phyloP scores from a whole-genome alignment of 2,888 invertebrate genomes.

The Brachyopa scutellaris region DNA sequence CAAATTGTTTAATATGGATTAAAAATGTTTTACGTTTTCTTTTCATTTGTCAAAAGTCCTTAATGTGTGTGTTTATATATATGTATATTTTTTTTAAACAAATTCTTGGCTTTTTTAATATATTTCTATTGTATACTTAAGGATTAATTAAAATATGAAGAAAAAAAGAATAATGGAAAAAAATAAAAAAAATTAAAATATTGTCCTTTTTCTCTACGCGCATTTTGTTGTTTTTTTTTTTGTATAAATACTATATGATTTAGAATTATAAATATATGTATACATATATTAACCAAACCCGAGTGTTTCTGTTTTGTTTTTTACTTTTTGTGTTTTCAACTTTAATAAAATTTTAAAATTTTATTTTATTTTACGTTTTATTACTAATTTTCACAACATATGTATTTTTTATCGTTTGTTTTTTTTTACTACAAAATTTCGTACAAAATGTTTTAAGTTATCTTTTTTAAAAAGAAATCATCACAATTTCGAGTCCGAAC shows the following conservation, averaged over 20 bases:
- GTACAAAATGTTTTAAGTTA: slow-evolving; percentile 61
- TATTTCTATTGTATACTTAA: slow-evolving; percentile 66
- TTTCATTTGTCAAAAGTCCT: slow-evolving; percentile 32
- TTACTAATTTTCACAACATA: slow-evolving; percentile 55
- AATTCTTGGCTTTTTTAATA: slow-evolving; percentile 31
- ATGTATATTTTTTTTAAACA: slow-evolving; percentile 25
- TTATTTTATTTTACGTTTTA: slow-evolving; percentile 18
- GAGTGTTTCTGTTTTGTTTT: slow-evolving; percentile 27
- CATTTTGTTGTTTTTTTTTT: slow-evolving; percentile 12
- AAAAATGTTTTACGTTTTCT: slow-evolving; percentile 33
- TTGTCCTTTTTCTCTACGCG: slow-evolving; percentile 71
- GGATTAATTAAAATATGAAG: slow-evolving; percentile 51
- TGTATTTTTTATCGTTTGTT: slow-evolving; percentile 22
- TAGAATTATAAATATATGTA: slow-evolving; percentile 53
- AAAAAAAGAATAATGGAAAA: slow-evolving; percentile 55
- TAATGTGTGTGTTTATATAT: slow-evolving; percentile 54
- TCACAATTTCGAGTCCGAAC: slow-evolving; percentile 72
- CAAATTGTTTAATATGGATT: slow-evolving; percentile 57
- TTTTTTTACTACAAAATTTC: slow-evolving; percentile 60
- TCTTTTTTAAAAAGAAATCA: slow-evolving; percentile 70
- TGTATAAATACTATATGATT: slow-evolving; percentile 44
- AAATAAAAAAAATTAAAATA: slow-evolving; percentile 60
- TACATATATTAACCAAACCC: slow-evolving; percentile 49
- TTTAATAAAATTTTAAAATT: slow-evolving; percentile 21
- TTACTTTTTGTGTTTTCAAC: neutral